Conservation (phyloP, 2,888 invertebrate species). For the Coenonympha glycerion region DNA sequence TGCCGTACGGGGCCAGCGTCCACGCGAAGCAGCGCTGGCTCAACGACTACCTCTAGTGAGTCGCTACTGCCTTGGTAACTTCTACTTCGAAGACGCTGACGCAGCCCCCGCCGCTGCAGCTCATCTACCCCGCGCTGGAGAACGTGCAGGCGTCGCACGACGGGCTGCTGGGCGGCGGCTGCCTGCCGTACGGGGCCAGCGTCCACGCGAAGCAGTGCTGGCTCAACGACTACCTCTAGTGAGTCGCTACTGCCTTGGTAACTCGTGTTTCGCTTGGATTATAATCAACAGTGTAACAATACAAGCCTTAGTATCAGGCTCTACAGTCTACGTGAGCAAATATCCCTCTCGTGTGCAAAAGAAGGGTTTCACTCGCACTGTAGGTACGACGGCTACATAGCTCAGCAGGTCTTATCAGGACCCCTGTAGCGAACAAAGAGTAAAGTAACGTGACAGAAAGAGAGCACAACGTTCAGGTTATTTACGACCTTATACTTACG, state of each 20-base stretch:
- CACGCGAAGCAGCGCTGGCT: slow-evolving; percentile 92
- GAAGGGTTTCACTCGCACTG: no score
- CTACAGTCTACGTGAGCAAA: no score
- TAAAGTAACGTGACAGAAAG: no score
- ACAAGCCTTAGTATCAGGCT: no score
- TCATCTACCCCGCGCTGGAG: slow-evolving; percentile 72
- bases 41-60: slow-evolving; percentile 83
- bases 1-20: slow-evolving; percentile 87
- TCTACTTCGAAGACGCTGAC: slow-evolving; percentile 46
- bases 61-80: slow-evolving; percentile 12
- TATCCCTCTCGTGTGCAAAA: no score
- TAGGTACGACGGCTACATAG: no score
- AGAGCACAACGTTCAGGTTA: no score
- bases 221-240: slow-evolving; percentile 86
- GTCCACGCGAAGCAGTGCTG: slow-evolving; percentile 89
- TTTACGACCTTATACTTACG: no score
- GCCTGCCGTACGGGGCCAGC: slow-evolving; percentile 88
- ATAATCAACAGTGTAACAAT: no score
- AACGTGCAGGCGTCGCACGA: slow-evolving; percentile 92
- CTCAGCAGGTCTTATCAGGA: no score
- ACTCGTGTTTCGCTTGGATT: no score
- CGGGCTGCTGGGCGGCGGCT: slow-evolving; percentile 88
- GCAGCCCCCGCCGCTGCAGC: slow-evolving; percentile 62
- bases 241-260: slow-evolving; percentile 42
- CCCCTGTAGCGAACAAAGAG: no score